Conservation (phyloP, 2,888 invertebrate genomes). For the Drosophila lutescens region DNA sequence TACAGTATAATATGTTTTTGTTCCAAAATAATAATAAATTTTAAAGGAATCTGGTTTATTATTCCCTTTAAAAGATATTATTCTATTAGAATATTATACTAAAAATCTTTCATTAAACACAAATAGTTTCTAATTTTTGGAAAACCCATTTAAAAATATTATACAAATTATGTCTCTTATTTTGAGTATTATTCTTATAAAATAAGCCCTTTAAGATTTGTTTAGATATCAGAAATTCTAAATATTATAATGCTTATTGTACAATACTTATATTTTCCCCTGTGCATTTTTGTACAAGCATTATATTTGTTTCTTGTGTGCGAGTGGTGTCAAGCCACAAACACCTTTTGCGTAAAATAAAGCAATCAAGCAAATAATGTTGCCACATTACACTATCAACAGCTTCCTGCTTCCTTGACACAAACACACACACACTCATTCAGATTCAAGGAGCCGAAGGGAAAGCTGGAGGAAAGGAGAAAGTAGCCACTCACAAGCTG, state of each 20-base stretch:
- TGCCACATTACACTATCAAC: slow-evolving; percentile 79
- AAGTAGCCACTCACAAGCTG: slow-evolving; percentile 33
- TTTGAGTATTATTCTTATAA: too few relatives aligned
- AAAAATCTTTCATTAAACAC: too few relatives aligned
- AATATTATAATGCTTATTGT: neutral
- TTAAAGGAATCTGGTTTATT: too few relatives aligned
- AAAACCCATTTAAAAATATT: too few relatives aligned
- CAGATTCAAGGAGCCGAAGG: neutral
- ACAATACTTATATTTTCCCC: neutral
- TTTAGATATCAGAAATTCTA: too few relatives aligned
- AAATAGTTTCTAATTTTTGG: too few relatives aligned
- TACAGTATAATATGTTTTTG: too few relatives aligned
- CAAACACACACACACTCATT: slow-evolving; percentile 20
- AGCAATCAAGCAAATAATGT: slow-evolving; percentile 81
- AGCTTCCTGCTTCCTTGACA: slow-evolving; percentile 67
- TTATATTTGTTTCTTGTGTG: slow-evolving; percentile 29
- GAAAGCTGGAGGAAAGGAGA: slow-evolving; percentile 13
- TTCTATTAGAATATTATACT: too few relatives aligned
- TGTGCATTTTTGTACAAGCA: slow-evolving; percentile 16
- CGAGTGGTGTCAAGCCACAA: slow-evolving; percentile 75
- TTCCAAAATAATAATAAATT: too few relatives aligned
- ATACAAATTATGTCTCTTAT: too few relatives aligned
- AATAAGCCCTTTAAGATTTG: too few relatives aligned
- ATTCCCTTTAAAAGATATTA: too few relatives aligned
- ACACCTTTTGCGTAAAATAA: slow-evolving; percentile 81